A percentile compares a stretch with the other conserved stretches of the same genome.
These are phyloP conservation scores for Columba janthina DNA, from an alignment of 2,113 vertebrate species.

Conservation along the genomic window DNA sequence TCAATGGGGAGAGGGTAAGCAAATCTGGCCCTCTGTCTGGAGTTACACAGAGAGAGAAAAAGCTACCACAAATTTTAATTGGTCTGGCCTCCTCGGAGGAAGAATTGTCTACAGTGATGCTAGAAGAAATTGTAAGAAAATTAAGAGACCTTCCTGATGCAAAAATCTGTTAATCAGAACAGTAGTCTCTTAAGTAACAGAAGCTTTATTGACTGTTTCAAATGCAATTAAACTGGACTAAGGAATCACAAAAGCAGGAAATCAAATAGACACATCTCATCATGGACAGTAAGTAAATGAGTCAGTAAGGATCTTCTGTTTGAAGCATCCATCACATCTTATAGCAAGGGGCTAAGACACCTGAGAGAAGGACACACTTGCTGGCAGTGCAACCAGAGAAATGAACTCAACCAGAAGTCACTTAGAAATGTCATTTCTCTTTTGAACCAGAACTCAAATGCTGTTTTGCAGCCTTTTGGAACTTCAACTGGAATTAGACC, in stretches of 20 bases:
- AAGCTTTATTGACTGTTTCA: background rate
- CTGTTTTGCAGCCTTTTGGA: background rate
- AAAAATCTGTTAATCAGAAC: background rate
- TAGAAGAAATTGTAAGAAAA: constrained; percentile 9
- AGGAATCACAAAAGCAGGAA: background rate
- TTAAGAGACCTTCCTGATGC: background rate
- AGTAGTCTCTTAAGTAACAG: background rate
- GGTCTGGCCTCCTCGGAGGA: background rate
- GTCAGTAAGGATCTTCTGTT: background rate
- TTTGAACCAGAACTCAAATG: background rate
- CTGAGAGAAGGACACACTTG: background rate
- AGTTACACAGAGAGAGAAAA: constrained; percentile 23
- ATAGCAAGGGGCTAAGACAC: background rate
- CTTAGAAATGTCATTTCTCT: background rate
- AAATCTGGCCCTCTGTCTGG: background rate
- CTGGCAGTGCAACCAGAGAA: background rate
- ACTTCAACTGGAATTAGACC: background rate
- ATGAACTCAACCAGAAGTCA: background rate
- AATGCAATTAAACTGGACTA: background rate
- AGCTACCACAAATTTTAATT: constrained; percentile 42
- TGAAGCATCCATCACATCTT: background rate
- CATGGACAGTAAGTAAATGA: background rate
- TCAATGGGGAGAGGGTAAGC: background rate
- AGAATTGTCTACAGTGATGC: background rate
- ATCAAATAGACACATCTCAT: background rate